Percentiles rank a stretch among this genome's conserved stretches.
Conservation (phyloP, 2,113 vertebrate species). For the Zosterops lateralis region DNA sequence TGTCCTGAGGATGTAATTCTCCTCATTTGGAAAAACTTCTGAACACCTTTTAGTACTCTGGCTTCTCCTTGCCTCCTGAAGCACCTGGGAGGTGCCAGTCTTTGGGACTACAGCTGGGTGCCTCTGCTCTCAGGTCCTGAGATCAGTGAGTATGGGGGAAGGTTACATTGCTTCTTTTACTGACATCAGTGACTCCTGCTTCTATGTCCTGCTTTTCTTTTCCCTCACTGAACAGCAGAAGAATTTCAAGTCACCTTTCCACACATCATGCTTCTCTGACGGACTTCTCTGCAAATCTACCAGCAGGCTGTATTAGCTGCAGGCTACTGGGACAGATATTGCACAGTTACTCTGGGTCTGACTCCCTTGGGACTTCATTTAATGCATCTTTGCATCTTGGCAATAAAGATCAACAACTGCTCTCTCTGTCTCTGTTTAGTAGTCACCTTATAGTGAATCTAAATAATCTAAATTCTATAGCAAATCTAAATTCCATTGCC, state of each 20-base stretch:
- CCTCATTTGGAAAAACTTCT: neutral
- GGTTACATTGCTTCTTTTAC: neutral
- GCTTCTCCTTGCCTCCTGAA: neutral
- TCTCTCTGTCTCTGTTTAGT: neutral
- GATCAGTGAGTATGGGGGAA: neutral
- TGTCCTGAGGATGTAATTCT: neutral
- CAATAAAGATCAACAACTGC: neutral
- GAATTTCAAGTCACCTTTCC: neutral
- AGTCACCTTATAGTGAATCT: neutral
- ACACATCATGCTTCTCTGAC: neutral
- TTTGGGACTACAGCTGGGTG: fast-evolving
- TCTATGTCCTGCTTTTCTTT: neutral
- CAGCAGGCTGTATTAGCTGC: neutral
- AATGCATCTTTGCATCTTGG: neutral
- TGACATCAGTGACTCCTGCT: neutral
- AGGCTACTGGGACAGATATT: no score
- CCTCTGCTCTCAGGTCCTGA: neutral
- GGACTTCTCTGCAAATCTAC: neutral
- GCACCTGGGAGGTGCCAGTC: neutral
- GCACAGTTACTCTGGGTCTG: neutral
- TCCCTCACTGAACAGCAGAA: neutral
- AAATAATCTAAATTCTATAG: neutral
- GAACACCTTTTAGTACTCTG: neutral
- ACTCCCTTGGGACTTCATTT: neutral
- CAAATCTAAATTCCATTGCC: neutral